phyloP scores from a whole-genome alignment of 1,140 invertebrate species.

The Brachionus sp. region DNA sequence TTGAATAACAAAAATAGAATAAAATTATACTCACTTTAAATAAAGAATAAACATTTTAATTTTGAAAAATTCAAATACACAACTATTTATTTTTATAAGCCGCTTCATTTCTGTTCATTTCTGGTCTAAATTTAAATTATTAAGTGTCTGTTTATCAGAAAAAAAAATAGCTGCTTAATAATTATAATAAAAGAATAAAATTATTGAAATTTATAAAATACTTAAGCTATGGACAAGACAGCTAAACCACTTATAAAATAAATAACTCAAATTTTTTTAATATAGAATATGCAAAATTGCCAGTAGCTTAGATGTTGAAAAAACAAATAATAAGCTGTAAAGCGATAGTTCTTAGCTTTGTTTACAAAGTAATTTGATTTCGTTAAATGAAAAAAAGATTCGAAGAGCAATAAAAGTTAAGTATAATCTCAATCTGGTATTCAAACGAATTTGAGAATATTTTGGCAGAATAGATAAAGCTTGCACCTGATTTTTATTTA shows the following conservation, averaged over 20 bases:
- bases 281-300: not conserved
- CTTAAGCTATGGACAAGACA: no score
- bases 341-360: not conserved
- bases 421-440: not conserved
- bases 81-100: no score
- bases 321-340: not conserved
- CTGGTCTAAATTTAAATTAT: no score
- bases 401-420: not conserved
- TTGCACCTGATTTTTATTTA: not conserved
- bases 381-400: not conserved
- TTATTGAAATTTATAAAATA: no score
- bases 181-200: no score
- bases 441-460: not conserved
- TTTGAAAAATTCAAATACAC: no score
- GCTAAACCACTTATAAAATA: no score
- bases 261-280: no score
- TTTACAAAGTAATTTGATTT: not conserved
- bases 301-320: not conserved
- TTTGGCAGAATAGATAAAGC: not conserved
- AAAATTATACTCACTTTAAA: not conserved
- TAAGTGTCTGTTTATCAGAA: no score
- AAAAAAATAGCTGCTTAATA: no score
- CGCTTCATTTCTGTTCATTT: no score
- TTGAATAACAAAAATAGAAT: not conserved
- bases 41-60: not conserved